phyloP scores from a whole-genome alignment of 2,888 invertebrate species.

The Nomada flava region DNA sequence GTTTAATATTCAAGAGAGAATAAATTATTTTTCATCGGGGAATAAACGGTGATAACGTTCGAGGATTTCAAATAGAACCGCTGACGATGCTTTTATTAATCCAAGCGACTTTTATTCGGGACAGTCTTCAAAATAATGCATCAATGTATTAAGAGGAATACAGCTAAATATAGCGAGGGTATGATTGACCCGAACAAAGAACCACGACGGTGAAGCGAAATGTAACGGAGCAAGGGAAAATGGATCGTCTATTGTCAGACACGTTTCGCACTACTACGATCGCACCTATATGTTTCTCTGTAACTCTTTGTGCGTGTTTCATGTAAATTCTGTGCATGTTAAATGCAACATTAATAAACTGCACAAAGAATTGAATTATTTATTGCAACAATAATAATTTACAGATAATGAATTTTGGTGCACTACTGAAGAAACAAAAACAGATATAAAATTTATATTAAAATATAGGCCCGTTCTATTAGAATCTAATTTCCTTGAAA shows the following conservation, averaged over 20 bases:
- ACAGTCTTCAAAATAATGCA: slow-evolving; percentile 27
- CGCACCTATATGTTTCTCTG: not conserved
- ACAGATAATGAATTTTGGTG: not conserved
- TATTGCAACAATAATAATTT: too few relatives aligned
- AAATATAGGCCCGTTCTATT: too few relatives aligned
- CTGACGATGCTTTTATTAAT: slow-evolving; percentile 20
- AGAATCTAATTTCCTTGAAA: too few relatives aligned
- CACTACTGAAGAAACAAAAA: too few relatives aligned
- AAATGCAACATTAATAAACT: too few relatives aligned
- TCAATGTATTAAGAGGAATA: slow-evolving; percentile 23
- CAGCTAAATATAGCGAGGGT: slow-evolving; percentile 18
- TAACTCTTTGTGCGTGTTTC: slow-evolving; percentile 4
- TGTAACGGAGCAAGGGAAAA: slow-evolving; percentile 12
- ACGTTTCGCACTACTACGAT: slow-evolving; percentile 10
- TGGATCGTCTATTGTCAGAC: slow-evolving; percentile 28
- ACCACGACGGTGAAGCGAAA: slow-evolving; percentile 6
- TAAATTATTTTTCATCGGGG: not conserved
- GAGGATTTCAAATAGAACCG: slow-evolving; percentile 11
- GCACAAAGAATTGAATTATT: not conserved
- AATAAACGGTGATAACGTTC: slow-evolving; percentile 6
- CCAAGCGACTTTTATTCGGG: slow-evolving; percentile 16
- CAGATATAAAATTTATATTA: too few relatives aligned
- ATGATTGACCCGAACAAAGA: slow-evolving; percentile 34
- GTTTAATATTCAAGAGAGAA: not conserved
- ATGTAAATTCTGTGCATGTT: not conserved